Base-by-base conservation (phyloP, 1,140 invertebrate genomes). In the Cyclargus thomasi region DNA sequence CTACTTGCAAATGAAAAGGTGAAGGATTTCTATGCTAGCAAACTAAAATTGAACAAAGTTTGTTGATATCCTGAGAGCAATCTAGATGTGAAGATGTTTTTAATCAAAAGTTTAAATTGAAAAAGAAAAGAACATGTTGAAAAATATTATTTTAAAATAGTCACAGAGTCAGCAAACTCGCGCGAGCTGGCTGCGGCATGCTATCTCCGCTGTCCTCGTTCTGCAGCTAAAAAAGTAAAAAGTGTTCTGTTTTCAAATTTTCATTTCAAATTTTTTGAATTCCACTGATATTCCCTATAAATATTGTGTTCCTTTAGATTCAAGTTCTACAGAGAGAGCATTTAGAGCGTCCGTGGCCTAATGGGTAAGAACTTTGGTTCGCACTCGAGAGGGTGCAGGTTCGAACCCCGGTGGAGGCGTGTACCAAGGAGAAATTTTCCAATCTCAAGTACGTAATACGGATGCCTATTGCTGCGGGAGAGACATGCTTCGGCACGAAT, bases 61-160 rank as follows among this genome's bases (percentile, higher is more conserved):
- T 47, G 39, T 47, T 47, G 39, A 16, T 47, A 47, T 16, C 39
- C 14, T 14, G 14, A 47, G 39, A 47, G 14, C 39, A 47, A 47
- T 47, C 11, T 47, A 11, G 39, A 47, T 47, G 39, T 47, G 14
- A 47, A 47, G 10, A 47, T 47, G 39, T 7, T 47, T 16, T 47
- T 47, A 47, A 47, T 47, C 39, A 47, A 47, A 47, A 47, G 39
- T 47, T 47, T 47, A 47, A 16, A 47, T 47, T 47, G 39, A 47
- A 47, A 47, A 47, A 47, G 39, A 47, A 47, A 47, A 8, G 39
- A 47, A 16, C 39, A 47, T 47, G 39, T 47, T 47, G 39, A 47
- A 47, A 47, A 47, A 47, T 47, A 47, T 47, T 47, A 47, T 47
- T 47, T 47, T 47, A 47, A 47, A 47, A 47, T 16, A 47, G 39